Evolutionary conservation across 2,888 invertebrate genomes (phyloP), one percentile per base, ranked within the genome.

Genomic region (Aethes cnicana): DNA sequence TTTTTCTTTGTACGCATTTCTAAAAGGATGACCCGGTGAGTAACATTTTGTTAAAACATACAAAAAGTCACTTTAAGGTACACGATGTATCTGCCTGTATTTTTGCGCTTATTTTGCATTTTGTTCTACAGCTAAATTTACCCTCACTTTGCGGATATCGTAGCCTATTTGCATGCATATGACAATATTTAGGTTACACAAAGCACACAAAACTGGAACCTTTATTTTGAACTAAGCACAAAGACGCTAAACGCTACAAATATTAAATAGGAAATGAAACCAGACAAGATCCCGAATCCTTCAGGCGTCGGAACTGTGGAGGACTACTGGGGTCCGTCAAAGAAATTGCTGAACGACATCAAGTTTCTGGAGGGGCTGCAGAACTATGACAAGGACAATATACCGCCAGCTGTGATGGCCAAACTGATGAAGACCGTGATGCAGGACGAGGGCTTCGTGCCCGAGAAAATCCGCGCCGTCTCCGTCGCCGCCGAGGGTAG

Each of bases 281-380:
- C 98, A 0, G 97, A 98, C 61, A 93, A 94, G 69, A 84, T 97
- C 23, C 95, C 95, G 0, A 95, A 95, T 73, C 94, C 97, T 0
- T 93, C 92, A 9, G 97, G 96, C 1, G 92, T 95, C 4, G 97
- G 96, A 2, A 94, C 95, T 57, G 77, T 95, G 1, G 98, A 98
- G 61, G 98, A 98, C 74, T 98, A 93, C 72, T 98, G 98, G 98
- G 95, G 95, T 0, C 94, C 97, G 0, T 97, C 98, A 0, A 94
- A 97, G 71, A 95, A 95, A 74, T 79, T 97, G n/a, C 89, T 98
- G 1, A 95, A 96, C 54, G 98, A 98, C 74, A 94, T 97, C 61
- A 97, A 96, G 73, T 98, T 99, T 74, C 82, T 99, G 47, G 97
- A 98, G 58, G 92, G 93, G 12, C 88, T 99, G 46, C 91, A 97